Evolutionary conservation across 2,888 invertebrate genomes (phyloP).

Genomic region (Eilema sororculum): DNA sequence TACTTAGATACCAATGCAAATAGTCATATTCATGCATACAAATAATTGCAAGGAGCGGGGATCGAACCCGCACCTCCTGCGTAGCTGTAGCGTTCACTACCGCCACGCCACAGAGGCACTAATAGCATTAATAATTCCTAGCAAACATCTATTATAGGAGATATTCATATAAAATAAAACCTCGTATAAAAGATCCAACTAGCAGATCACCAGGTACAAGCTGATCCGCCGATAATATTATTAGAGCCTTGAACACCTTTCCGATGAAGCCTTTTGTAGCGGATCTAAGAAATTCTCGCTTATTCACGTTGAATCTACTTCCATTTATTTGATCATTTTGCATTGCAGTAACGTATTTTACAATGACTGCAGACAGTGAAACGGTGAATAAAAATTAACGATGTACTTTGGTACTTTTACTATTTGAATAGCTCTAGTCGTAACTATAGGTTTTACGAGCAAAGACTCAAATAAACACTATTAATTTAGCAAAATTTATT

Average conservation of each 20-base stretch:
- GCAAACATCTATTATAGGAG: neutral
- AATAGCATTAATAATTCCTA: neutral
- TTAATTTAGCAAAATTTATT: no score
- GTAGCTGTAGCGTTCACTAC: no score
- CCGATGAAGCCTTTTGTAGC: conserved; percentile 5
- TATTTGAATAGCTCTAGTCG: neutral
- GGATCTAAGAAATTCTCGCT: neutral
- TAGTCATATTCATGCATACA: no score
- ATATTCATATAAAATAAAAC: neutral
- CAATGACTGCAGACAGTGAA: neutral
- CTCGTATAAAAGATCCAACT: neutral
- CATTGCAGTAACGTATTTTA: neutral
- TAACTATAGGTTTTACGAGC: neutral
- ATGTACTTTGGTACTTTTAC: neutral
- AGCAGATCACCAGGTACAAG: neutral
- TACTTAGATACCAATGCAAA: no score
- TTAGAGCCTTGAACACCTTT: conserved; percentile 1
- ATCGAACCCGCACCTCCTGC: no score
- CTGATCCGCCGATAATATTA: neutral
- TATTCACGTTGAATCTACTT: neutral
- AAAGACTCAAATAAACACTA: neutral
- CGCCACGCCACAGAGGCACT: no score
- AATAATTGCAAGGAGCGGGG: no score
- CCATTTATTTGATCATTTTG: neutral
- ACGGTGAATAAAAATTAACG: neutral